A percentile compares a stretch with the other conserved stretches of the same genome.
These are phyloP conservation scores for Lathronympha strigana DNA, from an alignment of 2,888 invertebrate genomes.

Conservation along the genomic window DNA sequence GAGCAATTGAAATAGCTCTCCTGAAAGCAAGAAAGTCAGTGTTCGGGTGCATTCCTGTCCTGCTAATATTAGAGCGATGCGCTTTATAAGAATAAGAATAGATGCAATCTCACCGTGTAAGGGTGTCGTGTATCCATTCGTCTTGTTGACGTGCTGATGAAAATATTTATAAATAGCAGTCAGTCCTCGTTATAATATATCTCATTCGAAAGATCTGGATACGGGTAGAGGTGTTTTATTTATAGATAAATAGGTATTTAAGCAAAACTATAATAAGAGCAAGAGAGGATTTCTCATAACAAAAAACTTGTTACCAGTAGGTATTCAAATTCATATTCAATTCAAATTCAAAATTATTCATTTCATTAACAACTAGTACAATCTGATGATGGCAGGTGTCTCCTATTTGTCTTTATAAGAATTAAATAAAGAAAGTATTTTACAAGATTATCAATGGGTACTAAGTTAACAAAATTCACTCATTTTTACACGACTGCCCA, in stretches of 20 bases:
- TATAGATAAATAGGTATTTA: background rate
- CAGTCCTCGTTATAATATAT: constrained; percentile 9
- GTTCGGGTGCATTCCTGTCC: constrained; percentile 21
- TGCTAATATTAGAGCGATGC: constrained; percentile 29
- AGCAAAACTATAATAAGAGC: background rate
- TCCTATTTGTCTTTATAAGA: too few relatives aligned
- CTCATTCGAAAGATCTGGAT: background rate
- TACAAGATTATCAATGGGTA: too few relatives aligned
- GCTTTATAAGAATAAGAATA: constrained; percentile 30
- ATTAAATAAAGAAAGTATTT: too few relatives aligned
- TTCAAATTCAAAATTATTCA: too few relatives aligned
- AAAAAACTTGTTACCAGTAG: too few relatives aligned
- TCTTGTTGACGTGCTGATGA: constrained; percentile 28
- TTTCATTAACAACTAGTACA: too few relatives aligned
- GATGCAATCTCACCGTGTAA: constrained; percentile 28
- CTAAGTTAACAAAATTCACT: too few relatives aligned
- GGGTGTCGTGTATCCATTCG: constrained; percentile 30
- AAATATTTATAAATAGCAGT: constrained; percentile 16
- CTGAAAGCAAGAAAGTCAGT: constrained; percentile 9
- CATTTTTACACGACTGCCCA: too few relatives aligned
- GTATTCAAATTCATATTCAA: too few relatives aligned
- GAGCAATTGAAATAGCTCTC: background rate
- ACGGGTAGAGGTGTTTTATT: background rate
- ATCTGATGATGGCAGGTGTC: too few relatives aligned
- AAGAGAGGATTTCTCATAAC: too few relatives aligned